These are phyloP conservation scores for Bicyclus anynana DNA, from an alignment of 1,140 invertebrate genomes.

Conservation along the genomic window DNA sequence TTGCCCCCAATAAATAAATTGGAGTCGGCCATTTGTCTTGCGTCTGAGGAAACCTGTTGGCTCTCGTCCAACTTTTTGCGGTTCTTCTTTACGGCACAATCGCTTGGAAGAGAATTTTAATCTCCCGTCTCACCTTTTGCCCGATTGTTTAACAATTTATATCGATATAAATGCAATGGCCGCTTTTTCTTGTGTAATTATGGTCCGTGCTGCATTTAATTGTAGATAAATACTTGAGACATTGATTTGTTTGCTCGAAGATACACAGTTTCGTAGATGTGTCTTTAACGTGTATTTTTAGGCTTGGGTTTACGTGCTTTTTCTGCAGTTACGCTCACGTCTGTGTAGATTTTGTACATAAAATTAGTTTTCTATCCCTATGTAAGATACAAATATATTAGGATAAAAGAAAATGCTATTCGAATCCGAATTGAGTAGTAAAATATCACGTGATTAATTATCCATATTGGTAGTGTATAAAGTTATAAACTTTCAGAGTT, in stretches of 20 bases:
- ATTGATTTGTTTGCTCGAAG: not conserved
- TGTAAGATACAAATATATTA: too few relatives aligned
- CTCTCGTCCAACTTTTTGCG: conserved; percentile 42
- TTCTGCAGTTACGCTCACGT: too few relatives aligned
- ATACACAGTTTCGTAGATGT: not conserved
- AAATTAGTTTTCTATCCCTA: too few relatives aligned
- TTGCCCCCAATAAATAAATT: conserved; percentile 49
- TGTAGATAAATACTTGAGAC: conserved; percentile 10
- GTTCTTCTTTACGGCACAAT: conserved; percentile 35
- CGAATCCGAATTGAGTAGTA: too few relatives aligned
- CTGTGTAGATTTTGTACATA: too few relatives aligned
- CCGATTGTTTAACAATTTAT: conserved; percentile 38
- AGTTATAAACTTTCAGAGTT: too few relatives aligned
- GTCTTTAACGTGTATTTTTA: not conserved
- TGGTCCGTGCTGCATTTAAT: conserved; percentile 19
- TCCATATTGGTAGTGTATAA: too few relatives aligned
- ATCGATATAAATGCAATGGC: conserved; percentile 26
- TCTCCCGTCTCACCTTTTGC: conserved; percentile 37
- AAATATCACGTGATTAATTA: too few relatives aligned
- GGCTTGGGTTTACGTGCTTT: too few relatives aligned
- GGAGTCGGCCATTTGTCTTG: conserved; percentile 40
- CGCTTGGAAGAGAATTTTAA: conserved; percentile 54
- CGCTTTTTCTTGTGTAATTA: conserved; percentile 31
- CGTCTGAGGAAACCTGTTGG: conserved; percentile 55
- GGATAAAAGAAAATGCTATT: too few relatives aligned